Percentiles rank a stretch among this genome's conserved stretches.
These are phyloP conservation scores for Pygocentrus nattereri DNA, from an alignment of 2,797 vertebrate genomes.

Conservation along the genomic window DNA sequence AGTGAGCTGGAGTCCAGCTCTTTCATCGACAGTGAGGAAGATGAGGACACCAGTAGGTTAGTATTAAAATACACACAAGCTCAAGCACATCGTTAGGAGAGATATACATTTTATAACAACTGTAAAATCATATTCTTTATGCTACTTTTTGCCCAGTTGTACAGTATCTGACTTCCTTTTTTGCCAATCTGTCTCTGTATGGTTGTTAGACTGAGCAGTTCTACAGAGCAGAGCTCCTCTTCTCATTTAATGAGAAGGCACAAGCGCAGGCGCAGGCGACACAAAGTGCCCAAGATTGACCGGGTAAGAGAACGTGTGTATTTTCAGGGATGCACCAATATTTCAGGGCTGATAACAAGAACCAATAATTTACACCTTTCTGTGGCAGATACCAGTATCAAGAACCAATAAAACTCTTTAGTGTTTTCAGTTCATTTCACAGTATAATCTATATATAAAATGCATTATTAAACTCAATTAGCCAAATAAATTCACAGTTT, in stretches of 20 bases:
- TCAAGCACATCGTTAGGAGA: not conserved
- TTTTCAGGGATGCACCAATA: not conserved
- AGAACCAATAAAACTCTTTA: too few species aligned
- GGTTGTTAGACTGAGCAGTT: constrained; percentile 88
- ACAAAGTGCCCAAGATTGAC: constrained; percentile 94
- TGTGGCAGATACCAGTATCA: too few species aligned
- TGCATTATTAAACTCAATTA: not conserved
- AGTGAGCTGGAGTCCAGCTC: constrained; percentile 98
- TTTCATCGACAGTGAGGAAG: constrained; percentile 94
- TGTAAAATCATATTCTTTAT: not conserved
- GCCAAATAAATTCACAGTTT: not conserved
- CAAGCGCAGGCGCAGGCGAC: constrained; percentile 91
- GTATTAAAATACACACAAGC: not conserved
- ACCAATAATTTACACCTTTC: not conserved
- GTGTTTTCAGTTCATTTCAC: too few species aligned
- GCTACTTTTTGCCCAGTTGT: too few species aligned
- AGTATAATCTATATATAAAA: not conserved
- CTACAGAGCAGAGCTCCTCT: constrained; percentile 94
- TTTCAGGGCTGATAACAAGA: not conserved
- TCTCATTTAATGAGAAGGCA: constrained; percentile 94
- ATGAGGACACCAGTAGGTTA: constrained; percentile 93
- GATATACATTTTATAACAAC: not conserved
- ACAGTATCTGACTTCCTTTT: too few species aligned
- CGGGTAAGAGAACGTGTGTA: constrained; percentile 77
- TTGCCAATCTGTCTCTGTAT: not conserved